phyloP scores from a whole-genome alignment of 1,140 invertebrate genomes.

The Diploscapter pachys region DNA sequence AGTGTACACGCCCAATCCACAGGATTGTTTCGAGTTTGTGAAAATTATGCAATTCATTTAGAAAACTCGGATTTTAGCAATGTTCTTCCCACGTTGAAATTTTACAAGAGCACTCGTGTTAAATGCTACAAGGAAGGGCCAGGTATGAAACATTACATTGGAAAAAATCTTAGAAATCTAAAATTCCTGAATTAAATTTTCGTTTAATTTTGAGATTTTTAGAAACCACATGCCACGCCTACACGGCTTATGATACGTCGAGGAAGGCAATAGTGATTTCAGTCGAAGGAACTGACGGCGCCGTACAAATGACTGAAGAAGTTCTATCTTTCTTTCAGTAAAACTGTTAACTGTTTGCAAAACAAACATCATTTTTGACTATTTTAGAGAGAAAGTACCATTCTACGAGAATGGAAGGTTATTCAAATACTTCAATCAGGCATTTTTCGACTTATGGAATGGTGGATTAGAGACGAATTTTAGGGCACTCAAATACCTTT shows the following conservation, averaged over 20 bases:
- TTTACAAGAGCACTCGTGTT: conserved; percentile 3
- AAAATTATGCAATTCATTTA: background rate
- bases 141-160: background rate
- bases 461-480: conserved; percentile 21
- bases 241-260: conserved; percentile 11
- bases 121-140: conserved; percentile 13
- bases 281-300: conserved; percentile 11
- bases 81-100: conserved; percentile 15
- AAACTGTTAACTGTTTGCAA: background rate
- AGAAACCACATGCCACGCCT: conserved; percentile 13
- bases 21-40: conserved; percentile 3
- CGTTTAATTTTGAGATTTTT: background rate
- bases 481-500: conserved; percentile 17
- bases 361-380: too few species aligned
- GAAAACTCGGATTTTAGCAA: conserved; percentile 9
- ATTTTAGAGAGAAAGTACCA: conserved; percentile 17
- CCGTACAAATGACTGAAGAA: conserved; percentile 15
- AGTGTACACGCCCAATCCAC: background rate
- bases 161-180: background rate
- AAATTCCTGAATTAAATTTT: background rate
- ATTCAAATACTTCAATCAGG: conserved; percentile 36
- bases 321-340: conserved; percentile 13
- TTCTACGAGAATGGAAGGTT: conserved; percentile 33
- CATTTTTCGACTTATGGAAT: conserved; percentile 33
- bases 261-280: conserved; percentile 9